phyloP scores from a whole-genome alignment of 2,113 vertebrate species.

The Castor canadensis region DNA sequence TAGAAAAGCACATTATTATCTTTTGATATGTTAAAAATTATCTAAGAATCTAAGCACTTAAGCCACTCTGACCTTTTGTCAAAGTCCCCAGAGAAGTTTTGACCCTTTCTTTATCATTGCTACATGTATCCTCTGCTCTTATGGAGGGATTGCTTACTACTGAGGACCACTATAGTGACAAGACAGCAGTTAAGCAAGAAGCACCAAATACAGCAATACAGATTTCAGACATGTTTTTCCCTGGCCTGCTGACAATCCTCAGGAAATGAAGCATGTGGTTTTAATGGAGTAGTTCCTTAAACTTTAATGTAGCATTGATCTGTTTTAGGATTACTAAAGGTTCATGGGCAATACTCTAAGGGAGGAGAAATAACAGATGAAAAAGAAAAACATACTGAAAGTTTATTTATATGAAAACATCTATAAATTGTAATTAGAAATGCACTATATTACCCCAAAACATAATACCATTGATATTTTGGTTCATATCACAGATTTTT shows the following conservation, averaged over 20 bases:
- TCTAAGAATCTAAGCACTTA: slow-evolving; percentile 18
- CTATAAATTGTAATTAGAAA: slow-evolving; percentile 65
- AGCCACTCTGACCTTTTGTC: not conserved
- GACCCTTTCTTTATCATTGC: not conserved
- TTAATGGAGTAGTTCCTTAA: slow-evolving; percentile 57
- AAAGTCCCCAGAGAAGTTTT: not conserved
- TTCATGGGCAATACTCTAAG: slow-evolving; percentile 49
- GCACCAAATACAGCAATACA: not conserved
- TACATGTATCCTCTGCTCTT: not conserved
- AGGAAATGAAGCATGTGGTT: slow-evolving; percentile 73
- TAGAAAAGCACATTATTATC: not conserved
- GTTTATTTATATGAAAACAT: slow-evolving; percentile 52
- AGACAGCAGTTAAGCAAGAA: slow-evolving; percentile 53
- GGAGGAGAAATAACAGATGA: not conserved
- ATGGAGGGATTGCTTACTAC: not conserved
- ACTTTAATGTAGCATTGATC: slow-evolving; percentile 74
- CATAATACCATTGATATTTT: not conserved
- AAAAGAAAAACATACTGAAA: not conserved
- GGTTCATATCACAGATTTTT: not conserved
- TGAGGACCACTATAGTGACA: not conserved
- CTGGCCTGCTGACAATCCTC: slow-evolving; percentile 20
- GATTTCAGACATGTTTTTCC: slow-evolving; percentile 38
- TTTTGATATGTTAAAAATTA: slow-evolving; percentile 39
- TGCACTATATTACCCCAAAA: not conserved
- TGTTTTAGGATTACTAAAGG: slow-evolving; percentile 46